Conservation (phyloP, 1,140 invertebrate species). For the Cydia strobilella region DNA sequence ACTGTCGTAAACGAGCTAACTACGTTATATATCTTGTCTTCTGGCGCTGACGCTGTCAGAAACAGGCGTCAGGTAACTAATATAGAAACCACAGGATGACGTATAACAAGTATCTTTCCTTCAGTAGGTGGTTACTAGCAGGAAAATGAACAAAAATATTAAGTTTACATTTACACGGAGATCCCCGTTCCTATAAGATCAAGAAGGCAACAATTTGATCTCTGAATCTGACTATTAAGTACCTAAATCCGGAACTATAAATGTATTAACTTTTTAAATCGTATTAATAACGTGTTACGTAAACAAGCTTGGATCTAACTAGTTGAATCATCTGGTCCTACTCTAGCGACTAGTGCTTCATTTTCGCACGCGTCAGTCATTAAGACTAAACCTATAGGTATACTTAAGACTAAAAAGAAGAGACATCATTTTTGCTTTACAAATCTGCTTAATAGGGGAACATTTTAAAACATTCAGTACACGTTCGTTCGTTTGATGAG, state of each 20-base stretch:
- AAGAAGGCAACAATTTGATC: background rate
- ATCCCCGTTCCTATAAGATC: background rate
- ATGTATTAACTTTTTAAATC: slow-evolving; percentile 18
- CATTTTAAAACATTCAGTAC: background rate
- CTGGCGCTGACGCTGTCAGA: background rate
- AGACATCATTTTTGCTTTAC: background rate
- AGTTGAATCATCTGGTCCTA: slow-evolving; percentile 36
- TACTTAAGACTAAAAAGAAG: too few relatives aligned
- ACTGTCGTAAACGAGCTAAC: slow-evolving; percentile 23
- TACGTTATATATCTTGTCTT: background rate
- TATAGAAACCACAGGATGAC: slow-evolving; percentile 18
- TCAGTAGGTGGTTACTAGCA: background rate
- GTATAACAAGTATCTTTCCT: background rate
- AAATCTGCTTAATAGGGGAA: background rate
- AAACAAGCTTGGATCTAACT: background rate
- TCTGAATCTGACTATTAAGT: background rate
- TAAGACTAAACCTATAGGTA: too few relatives aligned
- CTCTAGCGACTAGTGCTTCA: background rate
- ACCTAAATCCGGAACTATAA: background rate
- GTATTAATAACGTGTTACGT: slow-evolving; percentile 17
- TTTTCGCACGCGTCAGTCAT: too few relatives aligned
- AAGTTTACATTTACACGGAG: background rate
- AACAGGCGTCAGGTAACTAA: background rate
- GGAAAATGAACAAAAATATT: background rate
- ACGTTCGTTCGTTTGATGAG: background rate